A percentile compares a stretch with the other conserved stretches of the same genome.
phyloP scores from a whole-genome alignment of 92 coral and sea anemone genomes.

The Palythoa grandis region DNA sequence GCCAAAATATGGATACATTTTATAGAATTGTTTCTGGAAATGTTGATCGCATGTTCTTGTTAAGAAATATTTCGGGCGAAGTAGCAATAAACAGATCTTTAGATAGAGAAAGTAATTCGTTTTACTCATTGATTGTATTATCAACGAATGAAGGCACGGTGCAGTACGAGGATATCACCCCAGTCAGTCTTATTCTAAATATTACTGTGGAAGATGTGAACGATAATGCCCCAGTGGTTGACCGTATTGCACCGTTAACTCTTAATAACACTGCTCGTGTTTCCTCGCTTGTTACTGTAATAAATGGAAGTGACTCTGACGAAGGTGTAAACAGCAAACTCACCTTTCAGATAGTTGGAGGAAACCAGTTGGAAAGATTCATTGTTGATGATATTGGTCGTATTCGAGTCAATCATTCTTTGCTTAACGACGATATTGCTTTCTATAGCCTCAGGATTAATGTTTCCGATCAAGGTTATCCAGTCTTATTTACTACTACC shows the following conservation, averaged over 20 bases:
- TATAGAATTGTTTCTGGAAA: constrained; percentile 10
- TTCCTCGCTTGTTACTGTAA: constrained; percentile 27
- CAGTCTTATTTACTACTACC: neutral
- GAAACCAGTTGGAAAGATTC: constrained; percentile 47
- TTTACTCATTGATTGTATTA: constrained; percentile 29
- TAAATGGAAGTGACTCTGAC: constrained; percentile 58
- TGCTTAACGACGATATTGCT: neutral
- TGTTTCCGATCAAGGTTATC: constrained; percentile 21
- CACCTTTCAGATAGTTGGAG: constrained; percentile 44
- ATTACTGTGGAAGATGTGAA: constrained; percentile 56
- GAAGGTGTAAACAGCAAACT: constrained; percentile 49
- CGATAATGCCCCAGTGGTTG: constrained; percentile 55
- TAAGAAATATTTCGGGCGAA: constrained; percentile 39
- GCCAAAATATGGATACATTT: constrained; percentile 24
- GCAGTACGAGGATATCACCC: constrained; percentile 12
- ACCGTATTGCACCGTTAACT: constrained; percentile 6
- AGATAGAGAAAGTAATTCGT: constrained; percentile 6
- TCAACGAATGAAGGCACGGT: constrained; percentile 21
- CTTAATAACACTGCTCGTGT: constrained; percentile 31
- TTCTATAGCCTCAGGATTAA: constrained; percentile 9
- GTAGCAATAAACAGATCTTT: constrained; percentile 20
- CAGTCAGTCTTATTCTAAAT: constrained; percentile 52
- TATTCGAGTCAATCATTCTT: constrained; percentile 40
- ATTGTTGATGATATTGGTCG: constrained; percentile 38
- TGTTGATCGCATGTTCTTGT: neutral